These are phyloP conservation scores for Uromys caudimaculatus DNA, from an alignment of 2,797 vertebrate species.

Conservation along the genomic window DNA sequence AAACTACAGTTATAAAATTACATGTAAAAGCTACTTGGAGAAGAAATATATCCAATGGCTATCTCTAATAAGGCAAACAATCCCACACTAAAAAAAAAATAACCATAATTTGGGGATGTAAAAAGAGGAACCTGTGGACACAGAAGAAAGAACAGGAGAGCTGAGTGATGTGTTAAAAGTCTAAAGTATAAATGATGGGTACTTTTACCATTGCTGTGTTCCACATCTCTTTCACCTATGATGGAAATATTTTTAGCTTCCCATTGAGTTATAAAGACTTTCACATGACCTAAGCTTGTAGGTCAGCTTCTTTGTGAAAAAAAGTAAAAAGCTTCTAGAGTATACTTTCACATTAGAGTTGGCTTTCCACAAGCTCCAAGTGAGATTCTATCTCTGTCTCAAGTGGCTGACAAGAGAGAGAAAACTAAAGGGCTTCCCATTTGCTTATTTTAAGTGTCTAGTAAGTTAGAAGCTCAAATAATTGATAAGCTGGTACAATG, in stretches of 20 bases:
- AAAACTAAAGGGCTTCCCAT: not conserved
- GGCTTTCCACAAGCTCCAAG: not conserved
- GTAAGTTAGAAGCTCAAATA: conserved; percentile 35
- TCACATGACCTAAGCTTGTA: not conserved
- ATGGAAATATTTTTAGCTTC: not conserved
- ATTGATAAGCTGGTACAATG: not conserved
- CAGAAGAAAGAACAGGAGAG: not conserved
- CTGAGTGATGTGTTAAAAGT: not conserved
- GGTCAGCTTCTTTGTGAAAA: not conserved
- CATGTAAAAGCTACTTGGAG: not conserved
- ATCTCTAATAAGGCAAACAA: not conserved
- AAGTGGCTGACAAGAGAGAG: not conserved
- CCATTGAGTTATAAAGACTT: not conserved
- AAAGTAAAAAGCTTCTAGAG: not conserved
- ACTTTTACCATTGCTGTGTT: not conserved
- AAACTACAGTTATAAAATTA: not conserved
- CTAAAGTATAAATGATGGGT: not conserved
- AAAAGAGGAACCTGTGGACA: not conserved
- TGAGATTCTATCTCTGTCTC: not conserved
- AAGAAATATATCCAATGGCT: not conserved
- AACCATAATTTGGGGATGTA: not conserved
- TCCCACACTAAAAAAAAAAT: not conserved
- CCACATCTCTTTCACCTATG: not conserved
- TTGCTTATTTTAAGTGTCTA: not conserved
- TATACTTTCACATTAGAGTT: not conserved